Conservation (phyloP, 2,113 vertebrate species). For the Sinocyclocheilus grahami region DNA sequence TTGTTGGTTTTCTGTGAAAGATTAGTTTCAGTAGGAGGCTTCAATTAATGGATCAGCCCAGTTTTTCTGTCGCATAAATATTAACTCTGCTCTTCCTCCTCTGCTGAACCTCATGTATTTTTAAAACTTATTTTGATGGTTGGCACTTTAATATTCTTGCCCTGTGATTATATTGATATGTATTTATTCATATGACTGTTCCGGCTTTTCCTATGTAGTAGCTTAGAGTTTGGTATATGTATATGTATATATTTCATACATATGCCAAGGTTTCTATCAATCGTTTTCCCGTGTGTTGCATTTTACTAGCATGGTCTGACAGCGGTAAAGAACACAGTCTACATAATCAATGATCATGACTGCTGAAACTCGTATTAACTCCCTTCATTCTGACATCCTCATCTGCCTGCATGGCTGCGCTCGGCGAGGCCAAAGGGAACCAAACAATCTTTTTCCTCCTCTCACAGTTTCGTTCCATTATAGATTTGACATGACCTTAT, state of each 20-base stretch:
- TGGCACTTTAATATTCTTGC: not conserved
- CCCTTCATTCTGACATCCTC: not conserved
- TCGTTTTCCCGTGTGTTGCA: not conserved
- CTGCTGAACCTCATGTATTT: conserved; percentile 15
- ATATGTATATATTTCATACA: not conserved
- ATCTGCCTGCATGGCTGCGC: conserved; percentile 12
- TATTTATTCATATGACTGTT: conserved; percentile 3
- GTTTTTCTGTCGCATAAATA: not conserved
- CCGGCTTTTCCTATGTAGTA: not conserved
- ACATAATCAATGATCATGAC: conserved; percentile 20
- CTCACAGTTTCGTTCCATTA: conserved; percentile 42
- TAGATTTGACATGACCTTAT: conserved; percentile 64
- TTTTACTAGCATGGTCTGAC: conserved; percentile 22
- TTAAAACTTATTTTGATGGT: conserved; percentile 21
- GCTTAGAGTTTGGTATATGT: not conserved
- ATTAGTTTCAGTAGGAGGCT: not conserved
- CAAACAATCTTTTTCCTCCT: conserved; percentile 40
- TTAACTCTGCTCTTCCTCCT: conserved; percentile 2
- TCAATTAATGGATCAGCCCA: not conserved
- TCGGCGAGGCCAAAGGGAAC: conserved; percentile 35
- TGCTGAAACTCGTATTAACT: not conserved
- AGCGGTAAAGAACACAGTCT: not conserved
- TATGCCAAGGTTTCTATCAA: not conserved
- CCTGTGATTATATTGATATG: not conserved
- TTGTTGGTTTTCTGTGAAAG: not conserved